These are phyloP conservation scores for Cephalopholis sonnerati DNA, from an alignment of 2,113 vertebrate genomes.

Conservation along the genomic window DNA sequence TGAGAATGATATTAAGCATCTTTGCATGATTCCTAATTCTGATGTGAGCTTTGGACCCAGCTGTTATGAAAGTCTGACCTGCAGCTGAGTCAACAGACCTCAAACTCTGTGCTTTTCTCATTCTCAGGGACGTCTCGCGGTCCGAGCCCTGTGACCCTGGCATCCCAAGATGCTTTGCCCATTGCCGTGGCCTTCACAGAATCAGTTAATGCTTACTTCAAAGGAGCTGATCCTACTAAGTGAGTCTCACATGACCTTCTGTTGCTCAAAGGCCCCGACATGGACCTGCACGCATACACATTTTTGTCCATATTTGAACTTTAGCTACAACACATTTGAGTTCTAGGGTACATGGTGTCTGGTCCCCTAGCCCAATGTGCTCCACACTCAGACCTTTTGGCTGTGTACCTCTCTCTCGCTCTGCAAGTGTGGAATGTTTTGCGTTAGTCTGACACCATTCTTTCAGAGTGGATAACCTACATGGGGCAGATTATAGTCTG, in stretches of 20 bases:
- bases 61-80: constrained; percentile 20
- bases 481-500: constrained; percentile 74
- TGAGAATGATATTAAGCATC: constrained; percentile 17
- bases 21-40: constrained; percentile 50
- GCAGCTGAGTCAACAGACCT: constrained; percentile 58
- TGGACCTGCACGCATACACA: constrained; percentile 39
- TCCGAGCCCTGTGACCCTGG: constrained; percentile 96
- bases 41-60: constrained; percentile 33
- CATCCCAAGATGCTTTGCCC: constrained; percentile 94
- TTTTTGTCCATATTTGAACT: constrained; percentile 48
- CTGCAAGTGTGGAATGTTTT: constrained; percentile 71
- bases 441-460: constrained; percentile 79
- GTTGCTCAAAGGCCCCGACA: constrained; percentile 49
- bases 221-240: constrained; percentile 98
- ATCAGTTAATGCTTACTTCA: constrained; percentile 99
- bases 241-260: constrained; percentile 86
- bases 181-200: constrained; percentile 97
- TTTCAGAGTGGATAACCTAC: constrained; percentile 80
- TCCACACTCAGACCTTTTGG: background rate
- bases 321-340: constrained; percentile 27
- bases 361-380: background rate
- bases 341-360: background rate
- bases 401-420: constrained; percentile 20
- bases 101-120: constrained; percentile 41
- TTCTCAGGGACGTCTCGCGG: constrained; percentile 95